Conservation (phyloP, 2,113 vertebrate genomes). For the Menura novaehollandiae region DNA sequence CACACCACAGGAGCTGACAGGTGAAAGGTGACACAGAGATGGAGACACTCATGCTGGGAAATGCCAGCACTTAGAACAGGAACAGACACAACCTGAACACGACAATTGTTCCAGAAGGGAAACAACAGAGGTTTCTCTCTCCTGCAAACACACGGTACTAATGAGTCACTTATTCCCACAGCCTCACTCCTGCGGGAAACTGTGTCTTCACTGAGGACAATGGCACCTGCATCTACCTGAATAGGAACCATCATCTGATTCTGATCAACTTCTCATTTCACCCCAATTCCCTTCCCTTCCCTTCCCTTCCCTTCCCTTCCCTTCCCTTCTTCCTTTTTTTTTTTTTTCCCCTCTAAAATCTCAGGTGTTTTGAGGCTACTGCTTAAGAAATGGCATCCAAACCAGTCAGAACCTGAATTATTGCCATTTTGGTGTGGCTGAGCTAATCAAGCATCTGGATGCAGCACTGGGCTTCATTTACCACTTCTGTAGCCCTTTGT, state of each 20-base stretch:
- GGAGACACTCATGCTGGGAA: background rate
- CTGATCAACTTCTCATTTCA: background rate
- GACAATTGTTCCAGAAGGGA: background rate
- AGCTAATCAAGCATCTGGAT: constrained; percentile 27
- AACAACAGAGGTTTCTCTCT: background rate
- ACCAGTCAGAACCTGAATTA: background rate
- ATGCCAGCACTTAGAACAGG: background rate
- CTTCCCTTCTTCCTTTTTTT: background rate
- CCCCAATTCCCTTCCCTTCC: background rate
- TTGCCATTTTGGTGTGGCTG: background rate
- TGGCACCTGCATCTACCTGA: background rate
- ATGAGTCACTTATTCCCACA: background rate
- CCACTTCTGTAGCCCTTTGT: background rate
- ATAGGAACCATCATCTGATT: background rate
- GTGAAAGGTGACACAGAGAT: background rate
- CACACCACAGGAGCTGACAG: background rate
- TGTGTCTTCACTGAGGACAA: background rate
- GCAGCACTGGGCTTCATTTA: background rate
- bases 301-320: background rate
- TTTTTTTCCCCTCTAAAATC: background rate
- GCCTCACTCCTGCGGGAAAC: background rate
- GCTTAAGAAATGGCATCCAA: background rate
- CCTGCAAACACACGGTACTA: background rate
- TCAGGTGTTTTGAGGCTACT: background rate
- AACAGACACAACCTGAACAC: background rate